A percentile compares a stretch with the other conserved stretches of the same genome.
Evolutionary conservation across 2,113 vertebrate genomes (phyloP).

Genomic region (Turnix velox): DNA sequence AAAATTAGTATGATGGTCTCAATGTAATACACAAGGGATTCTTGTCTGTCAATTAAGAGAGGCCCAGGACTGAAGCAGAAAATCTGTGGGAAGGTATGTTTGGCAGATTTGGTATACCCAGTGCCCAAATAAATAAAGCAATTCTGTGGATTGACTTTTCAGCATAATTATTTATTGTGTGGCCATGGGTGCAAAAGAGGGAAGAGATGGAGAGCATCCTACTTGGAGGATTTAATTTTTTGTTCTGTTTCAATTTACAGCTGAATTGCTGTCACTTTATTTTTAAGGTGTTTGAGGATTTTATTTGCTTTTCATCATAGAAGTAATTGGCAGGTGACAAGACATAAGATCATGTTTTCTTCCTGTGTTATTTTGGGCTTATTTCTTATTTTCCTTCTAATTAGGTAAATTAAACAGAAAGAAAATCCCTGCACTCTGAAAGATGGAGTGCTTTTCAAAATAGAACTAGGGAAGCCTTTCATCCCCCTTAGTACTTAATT

Average conservation of each 20-base stretch:
- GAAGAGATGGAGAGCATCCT: background rate
- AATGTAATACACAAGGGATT: background rate
- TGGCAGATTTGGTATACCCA: background rate
- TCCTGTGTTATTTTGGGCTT: conserved; percentile 36
- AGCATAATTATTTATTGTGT: conserved; percentile 16
- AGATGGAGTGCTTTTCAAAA: conserved; percentile 22
- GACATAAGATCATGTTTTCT: conserved; percentile 29
- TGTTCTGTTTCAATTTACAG: conserved; percentile 27
- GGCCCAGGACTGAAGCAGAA: background rate
- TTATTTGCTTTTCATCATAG: conserved; percentile 19
- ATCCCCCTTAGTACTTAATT: background rate
- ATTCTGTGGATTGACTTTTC: background rate
- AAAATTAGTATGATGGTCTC: conserved; percentile 31
- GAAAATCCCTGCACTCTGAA: background rate
- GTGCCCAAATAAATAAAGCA: conserved; percentile 39
- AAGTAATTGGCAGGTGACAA: conserved; percentile 47
- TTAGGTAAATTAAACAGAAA: conserved; percentile 28
- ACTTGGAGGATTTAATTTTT: background rate
- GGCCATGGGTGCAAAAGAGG: background rate
- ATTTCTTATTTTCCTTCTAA: conserved; percentile 40
- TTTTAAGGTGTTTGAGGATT: background rate
- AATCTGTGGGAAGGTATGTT: conserved; percentile 20
- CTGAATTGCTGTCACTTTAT: conserved; percentile 9
- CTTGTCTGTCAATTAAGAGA: conserved; percentile 13
- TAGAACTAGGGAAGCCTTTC: background rate